Base-by-base conservation (phyloP, 2,113 vertebrate genomes). In the Phycodurus eques region DNA sequence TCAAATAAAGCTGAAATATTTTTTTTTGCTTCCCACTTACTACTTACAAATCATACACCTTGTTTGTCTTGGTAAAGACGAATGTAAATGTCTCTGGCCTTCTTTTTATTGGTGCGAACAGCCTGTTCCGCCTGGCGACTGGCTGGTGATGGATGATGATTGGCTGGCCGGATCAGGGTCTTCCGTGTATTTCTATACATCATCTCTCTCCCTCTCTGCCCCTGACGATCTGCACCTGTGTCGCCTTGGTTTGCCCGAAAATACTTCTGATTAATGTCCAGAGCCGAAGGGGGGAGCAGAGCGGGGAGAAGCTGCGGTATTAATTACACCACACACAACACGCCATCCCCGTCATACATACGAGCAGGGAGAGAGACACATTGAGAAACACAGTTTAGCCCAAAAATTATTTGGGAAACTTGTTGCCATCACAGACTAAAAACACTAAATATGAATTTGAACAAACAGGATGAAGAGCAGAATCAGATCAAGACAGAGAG, bases 131-230 rank as follows among this genome's bases (percentile, higher is more conserved):
- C 87, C 82, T 69, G 49, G 74, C 33, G 76, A 88, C 85, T 57
- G 59, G 73, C 76, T 79, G 65, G 73, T 90, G 89, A 92, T 90
- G 84, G 87, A 93, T 90, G 89, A 87, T 90, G 88, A 89, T 90
- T 89, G 88, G 86, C 82, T n/a, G 74, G 78, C 80, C 76, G 71
- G 88, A 90, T 92, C 87, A 91, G 82, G 84, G 80, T 86, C 82
- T 80, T 76, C 76, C 72, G 65, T 90, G 89, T 91, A 84, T 89
- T 85, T 86, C 87, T 81, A 92, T 91, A 86, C 83, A 92, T 92
- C 92, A 93, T 91, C 85, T 54, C 69, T 65, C 73, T 78, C 73
- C 70, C 74, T 82, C 71, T 78, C 76, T 85, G 86, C 80, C 85
- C 80, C 75, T 46, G 66, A 83, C 80, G 39, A 85, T 72, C 79